Evolutionary conservation across 1,140 invertebrate genomes (phyloP).

Genomic region (Belonocnema kinseyi): DNA sequence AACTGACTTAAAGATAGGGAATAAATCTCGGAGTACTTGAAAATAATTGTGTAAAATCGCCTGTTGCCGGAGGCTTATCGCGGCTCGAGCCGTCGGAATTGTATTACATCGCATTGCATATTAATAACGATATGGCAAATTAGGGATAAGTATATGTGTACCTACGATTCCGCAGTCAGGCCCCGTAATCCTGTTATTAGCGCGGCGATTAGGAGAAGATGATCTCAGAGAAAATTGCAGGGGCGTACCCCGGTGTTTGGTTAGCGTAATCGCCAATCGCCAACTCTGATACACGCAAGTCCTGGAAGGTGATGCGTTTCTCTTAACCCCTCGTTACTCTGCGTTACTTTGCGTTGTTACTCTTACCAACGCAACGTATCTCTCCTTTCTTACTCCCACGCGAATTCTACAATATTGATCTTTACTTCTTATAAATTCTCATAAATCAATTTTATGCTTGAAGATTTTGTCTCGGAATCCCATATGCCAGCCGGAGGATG

Average conservation of each 20-base stretch:
- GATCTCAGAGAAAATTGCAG: constrained; percentile 57
- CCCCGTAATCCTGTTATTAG: constrained; percentile 61
- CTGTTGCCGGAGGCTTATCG: constrained; percentile 50
- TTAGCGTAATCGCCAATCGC: constrained; percentile 60
- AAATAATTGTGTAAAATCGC: constrained; percentile 23
- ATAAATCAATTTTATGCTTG: background rate
- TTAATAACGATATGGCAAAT: constrained; percentile 62
- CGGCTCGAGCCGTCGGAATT: constrained; percentile 49
- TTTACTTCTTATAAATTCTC: constrained; percentile 6
- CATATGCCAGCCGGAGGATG: too few relatives aligned
- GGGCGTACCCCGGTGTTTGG: constrained; percentile 59
- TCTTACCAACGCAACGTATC: constrained; percentile 8
- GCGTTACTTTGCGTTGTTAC: constrained; percentile 2
- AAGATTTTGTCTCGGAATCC: background rate
- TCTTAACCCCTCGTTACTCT: constrained; percentile 49
- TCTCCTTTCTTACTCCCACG: constrained; percentile 32
- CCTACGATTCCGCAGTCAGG: constrained; percentile 52
- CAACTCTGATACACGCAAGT: constrained; percentile 53
- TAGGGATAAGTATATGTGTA: constrained; percentile 56
- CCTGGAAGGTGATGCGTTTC: constrained; percentile 46
- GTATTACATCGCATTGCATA: constrained; percentile 60
- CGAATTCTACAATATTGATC: constrained; percentile 13
- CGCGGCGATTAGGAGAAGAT: constrained; percentile 57
- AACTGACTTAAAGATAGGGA: constrained; percentile 5
- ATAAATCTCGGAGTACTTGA: constrained; percentile 26